phyloP scores from a whole-genome alignment of 1,140 invertebrate genomes.

The Bombus sibiricus region DNA sequence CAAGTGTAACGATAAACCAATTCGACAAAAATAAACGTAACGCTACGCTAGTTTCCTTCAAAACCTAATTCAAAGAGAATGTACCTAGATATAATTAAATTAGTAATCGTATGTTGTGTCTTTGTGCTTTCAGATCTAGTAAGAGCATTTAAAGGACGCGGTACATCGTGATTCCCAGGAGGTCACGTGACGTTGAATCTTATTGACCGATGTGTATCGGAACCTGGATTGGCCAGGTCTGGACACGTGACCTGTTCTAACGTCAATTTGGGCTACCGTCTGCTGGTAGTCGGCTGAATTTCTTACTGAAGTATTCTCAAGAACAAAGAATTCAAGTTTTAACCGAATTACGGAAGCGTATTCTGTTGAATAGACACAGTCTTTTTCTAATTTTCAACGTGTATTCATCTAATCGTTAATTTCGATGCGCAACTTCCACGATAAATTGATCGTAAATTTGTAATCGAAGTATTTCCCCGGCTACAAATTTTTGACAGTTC shows the following conservation, averaged over 20 bases:
- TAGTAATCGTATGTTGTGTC: not conserved
- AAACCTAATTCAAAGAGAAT: not conserved
- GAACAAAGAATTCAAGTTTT: conserved; percentile 65
- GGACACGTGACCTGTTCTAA: conserved; percentile 60
- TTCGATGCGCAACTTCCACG: too few species aligned
- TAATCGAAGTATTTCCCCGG: not conserved
- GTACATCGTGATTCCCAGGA: not conserved
- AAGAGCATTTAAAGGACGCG: conserved; percentile 53
- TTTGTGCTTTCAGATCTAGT: conserved; percentile 41
- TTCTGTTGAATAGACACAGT: not conserved
- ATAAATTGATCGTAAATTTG: not conserved
- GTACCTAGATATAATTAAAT: not conserved
- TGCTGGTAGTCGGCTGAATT: conserved; percentile 57
- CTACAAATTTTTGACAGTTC: conserved; percentile 36
- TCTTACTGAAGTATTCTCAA: conserved; percentile 33
- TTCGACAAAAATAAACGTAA: not conserved
- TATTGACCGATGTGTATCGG: conserved; percentile 63
- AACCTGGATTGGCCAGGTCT: conserved; percentile 51
- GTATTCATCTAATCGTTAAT: too few species aligned
- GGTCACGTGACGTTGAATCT: conserved; percentile 59
- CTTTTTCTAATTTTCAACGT: not conserved
- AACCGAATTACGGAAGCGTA: not conserved
- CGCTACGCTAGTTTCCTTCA: not conserved
- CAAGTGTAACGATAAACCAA: not conserved
- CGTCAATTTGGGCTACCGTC: conserved; percentile 61